phyloP scores from a whole-genome alignment of 1,140 invertebrate species.

The Cotesia vestalis region DNA sequence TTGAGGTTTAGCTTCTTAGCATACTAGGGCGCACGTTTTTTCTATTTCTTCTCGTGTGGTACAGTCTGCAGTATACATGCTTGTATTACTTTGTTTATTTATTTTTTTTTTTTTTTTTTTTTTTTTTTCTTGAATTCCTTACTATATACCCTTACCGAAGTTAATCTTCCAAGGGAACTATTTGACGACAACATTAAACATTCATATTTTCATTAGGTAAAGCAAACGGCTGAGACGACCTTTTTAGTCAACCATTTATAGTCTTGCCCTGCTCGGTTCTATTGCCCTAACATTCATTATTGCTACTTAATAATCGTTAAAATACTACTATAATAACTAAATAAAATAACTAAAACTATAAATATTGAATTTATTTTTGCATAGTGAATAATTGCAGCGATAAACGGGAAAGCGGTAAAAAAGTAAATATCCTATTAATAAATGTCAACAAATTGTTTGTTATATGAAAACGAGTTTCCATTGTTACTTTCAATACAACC shows the following conservation, averaged over 20 bases:
- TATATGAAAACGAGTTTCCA: not conserved
- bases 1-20: too few species aligned
- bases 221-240: conserved; percentile 45
- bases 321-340: too few species aligned
- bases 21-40: too few species aligned
- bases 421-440: too few species aligned
- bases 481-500: too few species aligned
- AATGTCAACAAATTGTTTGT: too few species aligned
- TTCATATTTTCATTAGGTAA: conserved; percentile 57
- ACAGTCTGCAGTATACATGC: too few species aligned
- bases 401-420: too few species aligned
- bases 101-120: not conserved
- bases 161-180: conserved; percentile 15
- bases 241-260: conserved; percentile 40
- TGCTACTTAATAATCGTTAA: too few species aligned
- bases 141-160: not conserved
- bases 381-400: too few species aligned
- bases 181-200: conserved; percentile 46
- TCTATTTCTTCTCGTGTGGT: not conserved
- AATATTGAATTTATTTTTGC: too few species aligned
- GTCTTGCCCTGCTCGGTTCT: conserved; percentile 13
- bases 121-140: not conserved
- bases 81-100: not conserved
- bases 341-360: too few species aligned
- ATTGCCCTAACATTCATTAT: not conserved